Base-by-base conservation (phyloP, 2,797 vertebrate species). In the Mareca penelope region DNA sequence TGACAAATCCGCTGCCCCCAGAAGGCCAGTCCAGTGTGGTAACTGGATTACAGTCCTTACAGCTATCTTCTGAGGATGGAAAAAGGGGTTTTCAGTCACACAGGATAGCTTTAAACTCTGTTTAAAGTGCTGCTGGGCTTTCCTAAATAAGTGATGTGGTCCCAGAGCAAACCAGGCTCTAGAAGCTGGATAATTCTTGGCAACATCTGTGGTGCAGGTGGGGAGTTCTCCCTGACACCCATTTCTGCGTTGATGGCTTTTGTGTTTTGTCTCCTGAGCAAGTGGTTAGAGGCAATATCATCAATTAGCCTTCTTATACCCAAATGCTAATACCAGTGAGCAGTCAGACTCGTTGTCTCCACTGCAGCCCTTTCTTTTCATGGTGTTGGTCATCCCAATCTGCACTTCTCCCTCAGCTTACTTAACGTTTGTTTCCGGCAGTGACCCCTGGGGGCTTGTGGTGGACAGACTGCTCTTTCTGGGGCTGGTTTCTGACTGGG, bases 391-490 rank as follows among this genome's bases (percentile, higher is more conserved):
- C 81, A 29, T 40, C 84, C 17, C 44, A 18, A 12, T 46, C 63
- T 64, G 23, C 16, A 6, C 44, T 78, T 79, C 33, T 16, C 22
- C 13, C 2, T 53, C 0, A 0, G 14, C 1, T 2, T 0, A 2
- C 39, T 90, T n/a, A 29, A 29, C 0, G 0, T 83, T 83, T 59
- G 16, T 22, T 79, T 60, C 35, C 42, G 86, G 52, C 33, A 31
- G 52, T 0, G 28, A 65, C 37, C 12, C 0, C 8, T 14, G 59
- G 52, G 61, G 44, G 29, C 40, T 64, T 22, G 6, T 44, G 28
- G 29, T 8, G 50, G 56, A 18, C 52, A 76, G 29, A 52, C 17
- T 22, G 72, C 14, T 40, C 6, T 71, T 0, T 0, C 9, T 70
- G 40, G 29, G 26, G 28, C 12, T 82, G 79, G 10, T 3, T 82